A percentile compares a stretch with the other conserved stretches of the same genome.
Conservation (phyloP, 2,113 vertebrate species). For the Apistogramma diplotaenia region DNA sequence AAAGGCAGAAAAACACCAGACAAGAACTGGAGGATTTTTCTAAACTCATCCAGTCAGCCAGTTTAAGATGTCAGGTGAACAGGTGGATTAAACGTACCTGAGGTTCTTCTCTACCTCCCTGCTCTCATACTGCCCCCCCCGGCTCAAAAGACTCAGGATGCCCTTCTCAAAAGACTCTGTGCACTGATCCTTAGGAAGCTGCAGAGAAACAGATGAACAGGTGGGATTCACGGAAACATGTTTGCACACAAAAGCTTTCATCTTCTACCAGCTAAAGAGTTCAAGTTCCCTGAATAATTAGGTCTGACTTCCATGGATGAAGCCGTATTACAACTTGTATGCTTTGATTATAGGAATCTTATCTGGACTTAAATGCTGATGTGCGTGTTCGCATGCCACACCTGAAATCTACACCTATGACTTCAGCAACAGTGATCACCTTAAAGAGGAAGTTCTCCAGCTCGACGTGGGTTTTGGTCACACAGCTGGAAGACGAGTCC, state of each 20-base stretch:
- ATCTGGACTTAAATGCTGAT: no score
- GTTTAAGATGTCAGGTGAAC: fast-evolving
- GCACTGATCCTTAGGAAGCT: slow-evolving; percentile 93
- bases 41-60: background rate
- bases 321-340: background rate
- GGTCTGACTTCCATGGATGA: background rate
- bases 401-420: no score
- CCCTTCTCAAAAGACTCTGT: slow-evolving; percentile 89
- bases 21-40: background rate
- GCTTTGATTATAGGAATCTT: no score
- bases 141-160: slow-evolving; percentile 87
- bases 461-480: slow-evolving; percentile 92
- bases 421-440: slow-evolving; percentile 67
- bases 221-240: fast-evolving
- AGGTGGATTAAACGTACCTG: slow-evolving; percentile 71
- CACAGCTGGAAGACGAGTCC: slow-evolving; percentile 83
- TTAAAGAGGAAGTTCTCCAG: slow-evolving; percentile 92
- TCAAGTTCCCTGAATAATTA: background rate
- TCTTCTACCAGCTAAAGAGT: background rate
- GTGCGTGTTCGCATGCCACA: no score
- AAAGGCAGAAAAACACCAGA: background rate
- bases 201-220: background rate
- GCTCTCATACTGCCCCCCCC: slow-evolving; percentile 84
- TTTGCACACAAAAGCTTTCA: background rate
- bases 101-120: slow-evolving; percentile 85